Evolutionary conservation across 1,140 invertebrate genomes (phyloP).

Genomic region (Drosophila ohnishii): DNA sequence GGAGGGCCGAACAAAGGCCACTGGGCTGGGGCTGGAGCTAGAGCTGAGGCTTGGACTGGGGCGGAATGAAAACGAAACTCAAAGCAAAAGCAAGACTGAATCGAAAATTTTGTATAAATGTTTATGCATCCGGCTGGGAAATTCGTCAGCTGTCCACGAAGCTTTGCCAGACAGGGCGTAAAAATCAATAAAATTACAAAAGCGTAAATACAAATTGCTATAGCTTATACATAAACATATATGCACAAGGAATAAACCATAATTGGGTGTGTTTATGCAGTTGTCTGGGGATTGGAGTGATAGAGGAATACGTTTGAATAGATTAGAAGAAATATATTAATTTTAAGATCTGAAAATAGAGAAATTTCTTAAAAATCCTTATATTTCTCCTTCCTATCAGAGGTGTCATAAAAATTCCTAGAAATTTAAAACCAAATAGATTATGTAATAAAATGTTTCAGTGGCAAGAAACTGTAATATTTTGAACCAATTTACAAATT

Average conservation of each 20-base stretch:
- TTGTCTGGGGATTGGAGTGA: not conserved
- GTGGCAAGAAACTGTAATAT: no score
- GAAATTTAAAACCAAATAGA: no score
- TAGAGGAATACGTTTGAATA: not conserved
- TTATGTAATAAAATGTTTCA: no score
- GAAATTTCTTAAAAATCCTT: not conserved
- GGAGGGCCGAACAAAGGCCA: not conserved
- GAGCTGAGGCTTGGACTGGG: not conserved
- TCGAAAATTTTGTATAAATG: slow-evolving; percentile 44
- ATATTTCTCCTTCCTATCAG: not conserved
- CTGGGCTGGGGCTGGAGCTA: not conserved
- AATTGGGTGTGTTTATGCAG: slow-evolving; percentile 3
- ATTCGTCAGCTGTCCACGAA: slow-evolving; percentile 58
- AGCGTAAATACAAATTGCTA: slow-evolving; percentile 69
- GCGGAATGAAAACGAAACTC: slow-evolving; percentile 47
- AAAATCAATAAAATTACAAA: slow-evolving; percentile 82
- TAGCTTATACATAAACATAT: slow-evolving; percentile 29
- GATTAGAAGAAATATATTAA: not conserved
- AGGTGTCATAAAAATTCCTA: not conserved
- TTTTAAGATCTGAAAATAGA: not conserved
- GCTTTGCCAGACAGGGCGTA: slow-evolving; percentile 58
- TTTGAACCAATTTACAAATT: no score
- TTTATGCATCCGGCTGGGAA: slow-evolving; percentile 64
- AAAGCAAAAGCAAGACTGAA: slow-evolving; percentile 39
- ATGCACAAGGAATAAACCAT: slow-evolving; percentile 8